These are phyloP conservation scores for Heliconius aoede DNA, from an alignment of 2,888 invertebrate genomes.

Conservation along the genomic window DNA sequence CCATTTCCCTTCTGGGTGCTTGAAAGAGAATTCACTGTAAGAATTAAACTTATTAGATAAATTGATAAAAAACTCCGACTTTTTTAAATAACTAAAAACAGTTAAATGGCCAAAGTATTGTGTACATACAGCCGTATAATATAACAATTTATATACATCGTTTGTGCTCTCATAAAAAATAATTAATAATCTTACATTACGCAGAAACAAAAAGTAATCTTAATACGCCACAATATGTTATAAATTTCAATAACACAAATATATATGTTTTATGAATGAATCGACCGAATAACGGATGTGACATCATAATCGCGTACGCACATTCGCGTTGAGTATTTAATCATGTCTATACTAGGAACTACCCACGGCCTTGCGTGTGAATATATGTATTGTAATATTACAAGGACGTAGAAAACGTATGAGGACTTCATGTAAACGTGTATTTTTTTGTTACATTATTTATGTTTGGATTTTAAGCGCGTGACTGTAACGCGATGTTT, in stretches of 20 bases:
- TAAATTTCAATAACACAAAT: conserved; percentile 29
- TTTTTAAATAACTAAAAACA: conserved; percentile 17
- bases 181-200: conserved; percentile 30
- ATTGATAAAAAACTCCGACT: not conserved
- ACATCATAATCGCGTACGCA: conserved; percentile 69
- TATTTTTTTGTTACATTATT: not conserved
- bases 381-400: not conserved
- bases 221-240: conserved; percentile 31
- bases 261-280: conserved; percentile 69
- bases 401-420: not conserved
- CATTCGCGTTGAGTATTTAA: conserved; percentile 12
- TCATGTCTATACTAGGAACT: conserved; percentile 2
- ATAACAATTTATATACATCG: conserved; percentile 30
- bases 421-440: not conserved
- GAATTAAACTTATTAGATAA: not conserved
- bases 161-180: conserved; percentile 28
- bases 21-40: not conserved
- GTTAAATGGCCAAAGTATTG: not conserved
- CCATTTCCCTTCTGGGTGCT: not conserved
- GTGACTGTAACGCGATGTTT: too few relatives aligned
- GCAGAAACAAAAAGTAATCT: conserved; percentile 21
- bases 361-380: not conserved
- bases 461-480: not conserved
- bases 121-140: conserved; percentile 18
- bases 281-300: conserved; percentile 72